phyloP scores from a whole-genome alignment of 2,888 invertebrate genomes.

The Scotopteryx bipunctaria region DNA sequence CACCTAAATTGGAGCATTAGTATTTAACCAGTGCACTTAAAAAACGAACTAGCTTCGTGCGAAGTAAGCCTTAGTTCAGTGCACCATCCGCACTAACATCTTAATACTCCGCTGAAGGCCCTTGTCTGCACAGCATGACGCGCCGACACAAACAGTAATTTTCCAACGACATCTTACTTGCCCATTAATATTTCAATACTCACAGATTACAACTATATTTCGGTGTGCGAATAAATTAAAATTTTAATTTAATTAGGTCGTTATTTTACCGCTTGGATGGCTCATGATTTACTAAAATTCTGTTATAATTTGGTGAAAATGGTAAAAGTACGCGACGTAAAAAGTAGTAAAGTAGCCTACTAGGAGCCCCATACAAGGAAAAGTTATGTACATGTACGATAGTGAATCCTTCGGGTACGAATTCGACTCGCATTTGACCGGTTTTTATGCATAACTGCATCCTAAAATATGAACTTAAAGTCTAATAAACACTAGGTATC shows the following conservation, averaged over 20 bases:
- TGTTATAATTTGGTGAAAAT: too few species aligned
- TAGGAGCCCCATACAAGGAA: too few species aligned
- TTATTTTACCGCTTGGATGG: constrained; percentile 38
- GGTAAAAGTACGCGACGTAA: too few species aligned
- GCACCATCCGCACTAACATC: constrained; percentile 59
- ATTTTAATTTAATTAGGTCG: constrained; percentile 44
- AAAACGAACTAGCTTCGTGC: not conserved
- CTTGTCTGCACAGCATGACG: constrained; percentile 78
- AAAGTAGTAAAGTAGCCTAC: too few species aligned
- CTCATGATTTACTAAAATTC: constrained; percentile 26
- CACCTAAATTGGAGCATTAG: too few species aligned
- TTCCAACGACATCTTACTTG: constrained; percentile 73
- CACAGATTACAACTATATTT: constrained; percentile 53
- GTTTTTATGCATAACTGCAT: too few species aligned
- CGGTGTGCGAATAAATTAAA: constrained; percentile 52
- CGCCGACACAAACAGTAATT: constrained; percentile 66
- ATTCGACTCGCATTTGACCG: too few species aligned
- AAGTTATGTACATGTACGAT: too few species aligned
- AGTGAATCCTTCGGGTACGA: too few species aligned
- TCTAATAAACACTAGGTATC: too few species aligned
- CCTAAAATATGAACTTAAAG: too few species aligned
- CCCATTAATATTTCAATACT: constrained; percentile 54
- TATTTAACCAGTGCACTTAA: too few species aligned
- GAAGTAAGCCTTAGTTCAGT: constrained; percentile 9
- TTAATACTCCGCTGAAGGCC: constrained; percentile 73